Evolutionary conservation across 2,888 invertebrate genomes (phyloP).

Genomic region (Crossocerus cetratus): DNA sequence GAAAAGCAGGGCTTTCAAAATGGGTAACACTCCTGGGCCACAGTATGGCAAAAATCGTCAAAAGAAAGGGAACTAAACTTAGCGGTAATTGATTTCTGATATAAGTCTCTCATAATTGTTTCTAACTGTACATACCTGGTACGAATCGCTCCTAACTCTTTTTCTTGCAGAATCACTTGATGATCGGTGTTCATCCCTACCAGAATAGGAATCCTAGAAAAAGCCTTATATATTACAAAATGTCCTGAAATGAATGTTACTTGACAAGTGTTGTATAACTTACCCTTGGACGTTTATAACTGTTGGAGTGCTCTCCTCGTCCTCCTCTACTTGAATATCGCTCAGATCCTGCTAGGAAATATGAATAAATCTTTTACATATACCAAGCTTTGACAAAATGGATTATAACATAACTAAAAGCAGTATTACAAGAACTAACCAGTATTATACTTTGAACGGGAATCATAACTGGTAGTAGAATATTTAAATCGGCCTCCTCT

Average conservation of each 20-base stretch:
- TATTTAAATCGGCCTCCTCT: slow-evolving; percentile 73
- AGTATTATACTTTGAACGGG: slow-evolving; percentile 71
- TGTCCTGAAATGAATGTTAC: background rate
- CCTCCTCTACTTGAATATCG: slow-evolving; percentile 71
- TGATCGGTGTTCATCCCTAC: slow-evolving; percentile 72
- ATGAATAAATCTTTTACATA: background rate
- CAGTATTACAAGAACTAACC: slow-evolving; percentile 54
- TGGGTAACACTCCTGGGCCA: slow-evolving; percentile 41
- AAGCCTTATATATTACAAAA: background rate
- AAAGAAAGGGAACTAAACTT: slow-evolving; percentile 43
- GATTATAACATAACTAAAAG: background rate
- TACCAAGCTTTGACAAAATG: background rate
- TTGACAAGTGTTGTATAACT: slow-evolving; percentile 30
- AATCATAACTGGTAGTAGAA: slow-evolving; percentile 70
- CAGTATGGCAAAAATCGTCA: slow-evolving; percentile 42
- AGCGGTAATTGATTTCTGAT: slow-evolving; percentile 17
- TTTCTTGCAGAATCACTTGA: slow-evolving; percentile 71
- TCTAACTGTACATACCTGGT: slow-evolving; percentile 68
- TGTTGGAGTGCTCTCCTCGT: slow-evolving; percentile 71
- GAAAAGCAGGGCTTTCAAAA: slow-evolving; percentile 43
- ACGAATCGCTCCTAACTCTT: slow-evolving; percentile 72
- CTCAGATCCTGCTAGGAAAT: slow-evolving; percentile 64
- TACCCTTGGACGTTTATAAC: slow-evolving; percentile 72
- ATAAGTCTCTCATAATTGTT: slow-evolving; percentile 15
- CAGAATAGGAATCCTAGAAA: slow-evolving; percentile 70